Evolutionary conservation across 2,888 invertebrate genomes (phyloP).

Genomic region (Miltochrista miniata): DNA sequence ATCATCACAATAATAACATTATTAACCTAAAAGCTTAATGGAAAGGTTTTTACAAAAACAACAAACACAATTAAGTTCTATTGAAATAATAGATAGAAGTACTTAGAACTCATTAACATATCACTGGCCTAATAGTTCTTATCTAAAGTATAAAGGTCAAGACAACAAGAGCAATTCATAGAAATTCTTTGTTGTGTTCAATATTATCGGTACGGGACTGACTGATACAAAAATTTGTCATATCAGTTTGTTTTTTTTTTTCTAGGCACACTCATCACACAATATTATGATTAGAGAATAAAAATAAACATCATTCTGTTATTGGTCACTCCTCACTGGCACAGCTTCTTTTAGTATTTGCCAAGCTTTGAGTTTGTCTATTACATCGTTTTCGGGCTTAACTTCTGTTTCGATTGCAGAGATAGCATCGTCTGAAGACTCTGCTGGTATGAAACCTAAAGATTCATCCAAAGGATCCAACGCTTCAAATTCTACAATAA

Average conservation of each 20-base stretch:
- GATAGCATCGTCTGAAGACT: neutral
- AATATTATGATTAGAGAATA: too few species aligned
- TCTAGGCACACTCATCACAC: neutral
- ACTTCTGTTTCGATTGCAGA: neutral
- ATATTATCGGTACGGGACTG: neutral
- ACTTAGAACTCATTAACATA: neutral
- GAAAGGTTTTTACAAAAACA: neutral
- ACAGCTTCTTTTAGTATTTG: neutral
- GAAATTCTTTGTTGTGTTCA: neutral
- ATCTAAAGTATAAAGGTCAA: conserved; percentile 7
- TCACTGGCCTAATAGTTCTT: neutral
- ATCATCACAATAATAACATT: too few species aligned
- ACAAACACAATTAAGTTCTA: conserved; percentile 3
- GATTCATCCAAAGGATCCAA: neutral
- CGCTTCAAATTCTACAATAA: neutral
- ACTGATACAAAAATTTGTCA: too few species aligned
- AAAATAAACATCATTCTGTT: too few species aligned
- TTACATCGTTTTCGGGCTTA: neutral
- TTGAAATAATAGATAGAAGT: too few species aligned
- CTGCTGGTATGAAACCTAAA: neutral
- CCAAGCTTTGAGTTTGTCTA: neutral
- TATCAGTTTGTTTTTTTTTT: neutral
- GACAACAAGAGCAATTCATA: neutral
- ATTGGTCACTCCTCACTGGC: neutral
- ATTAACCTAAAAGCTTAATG: neutral